Base-by-base conservation (phyloP, 2,888 invertebrate genomes). In the Ceratothoa steindachneri region DNA sequence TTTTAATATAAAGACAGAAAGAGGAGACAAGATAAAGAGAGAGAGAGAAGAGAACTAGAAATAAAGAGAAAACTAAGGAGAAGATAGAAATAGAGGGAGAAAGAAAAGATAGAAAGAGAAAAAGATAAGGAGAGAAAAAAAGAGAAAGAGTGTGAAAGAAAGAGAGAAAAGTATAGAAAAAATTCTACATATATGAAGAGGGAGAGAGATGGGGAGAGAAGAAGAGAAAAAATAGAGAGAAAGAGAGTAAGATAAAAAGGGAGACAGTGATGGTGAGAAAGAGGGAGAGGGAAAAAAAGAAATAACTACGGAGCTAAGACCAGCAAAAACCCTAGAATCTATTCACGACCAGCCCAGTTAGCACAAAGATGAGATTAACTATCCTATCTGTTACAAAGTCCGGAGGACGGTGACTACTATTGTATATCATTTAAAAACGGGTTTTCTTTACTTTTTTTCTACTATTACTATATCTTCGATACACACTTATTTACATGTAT, bases 31-130 rank as follows among this genome's bases (percentile, higher is more conserved):
- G 19, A 67, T 19, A 67, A 29, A 19, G 30, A 67, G 30, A 67
- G 30, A 27, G 30, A 67, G 15, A 67, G 30, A 67, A 15, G n/a
- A 22, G 30, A 12, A 67, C n/a, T n/a, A 15, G 30, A 22, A 67
- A 15, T 4, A 15, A 67, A 22, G 30, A 15, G 30, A n/a, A 67
- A 15, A 51, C n/a, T 27, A 22, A 68, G 68, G 31, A 22, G 22
- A 22, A 68, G 68, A 68, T n/a, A 31, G 31, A 68, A 41, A 68
- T 30, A 68, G 52, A 1, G 1, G 19, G 52, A 51, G 52, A 51
- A 28, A 27, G 3, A 41, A 41, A 15, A 41, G 15, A 15, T 9
- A 41, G 41, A 41, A 41, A 15, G 15, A 41, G 41, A 41, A 41
- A 15, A 41, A 41, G 41, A 41, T 7, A 41, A 41, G 41, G 15